phyloP scores from a whole-genome alignment of 2,888 invertebrate genomes.

The Leucozona laternaria region DNA sequence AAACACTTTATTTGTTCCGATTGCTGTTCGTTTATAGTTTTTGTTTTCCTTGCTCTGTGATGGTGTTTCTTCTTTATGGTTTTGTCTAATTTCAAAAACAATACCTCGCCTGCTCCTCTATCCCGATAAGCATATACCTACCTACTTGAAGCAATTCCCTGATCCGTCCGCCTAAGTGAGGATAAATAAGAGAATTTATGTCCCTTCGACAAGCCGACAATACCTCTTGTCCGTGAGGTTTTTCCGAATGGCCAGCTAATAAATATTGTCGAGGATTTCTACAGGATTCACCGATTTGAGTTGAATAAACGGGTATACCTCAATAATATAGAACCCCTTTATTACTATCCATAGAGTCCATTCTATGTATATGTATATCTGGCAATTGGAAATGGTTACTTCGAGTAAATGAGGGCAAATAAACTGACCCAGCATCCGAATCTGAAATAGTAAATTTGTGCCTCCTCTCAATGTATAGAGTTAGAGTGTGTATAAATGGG shows the following conservation, averaged over 20 bases:
- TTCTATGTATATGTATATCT: slow-evolving; percentile 14
- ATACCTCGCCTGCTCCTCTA: background rate
- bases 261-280: slow-evolving; percentile 63
- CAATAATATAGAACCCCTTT: slow-evolving; percentile 23
- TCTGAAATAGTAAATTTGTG: slow-evolving; percentile 46
- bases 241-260: slow-evolving; percentile 69
- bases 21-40: slow-evolving; percentile 37
- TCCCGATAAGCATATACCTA: background rate
- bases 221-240: slow-evolving; percentile 72
- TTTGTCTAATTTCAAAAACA: slow-evolving; percentile 43
- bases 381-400: slow-evolving; percentile 40
- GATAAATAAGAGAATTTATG: slow-evolving; percentile 68
- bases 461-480: background rate
- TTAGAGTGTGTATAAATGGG: background rate
- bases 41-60: background rate
- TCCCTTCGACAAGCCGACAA: slow-evolving; percentile 64
- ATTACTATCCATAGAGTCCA: background rate
- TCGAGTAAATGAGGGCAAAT: slow-evolving; percentile 58
- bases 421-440: slow-evolving; percentile 54
- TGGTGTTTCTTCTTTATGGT: slow-evolving; percentile 23
- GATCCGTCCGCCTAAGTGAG: slow-evolving; percentile 38
- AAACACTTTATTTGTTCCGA: slow-evolving; percentile 56
- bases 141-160: slow-evolving; percentile 20
- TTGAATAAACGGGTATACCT: slow-evolving; percentile 49
- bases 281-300: slow-evolving; percentile 60